Conservation (phyloP, 2,113 vertebrate genomes). For the Pituophis catenifer region DNA sequence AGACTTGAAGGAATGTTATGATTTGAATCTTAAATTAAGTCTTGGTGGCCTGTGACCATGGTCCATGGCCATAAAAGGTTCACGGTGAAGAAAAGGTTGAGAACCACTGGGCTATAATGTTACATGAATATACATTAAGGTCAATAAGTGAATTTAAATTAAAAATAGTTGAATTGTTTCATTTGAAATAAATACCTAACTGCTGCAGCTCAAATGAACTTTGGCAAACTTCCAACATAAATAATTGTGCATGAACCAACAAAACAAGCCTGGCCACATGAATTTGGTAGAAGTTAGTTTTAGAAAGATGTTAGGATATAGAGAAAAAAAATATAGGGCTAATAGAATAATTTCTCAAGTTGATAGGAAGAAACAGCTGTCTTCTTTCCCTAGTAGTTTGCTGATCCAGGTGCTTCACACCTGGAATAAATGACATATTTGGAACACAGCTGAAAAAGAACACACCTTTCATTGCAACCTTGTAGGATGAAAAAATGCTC, state of each 20-base stretch:
- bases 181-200: background rate
- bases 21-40: background rate
- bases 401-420: background rate
- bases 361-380: background rate
- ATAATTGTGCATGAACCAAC: background rate
- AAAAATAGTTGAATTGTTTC: background rate
- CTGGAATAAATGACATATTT: background rate
- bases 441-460: background rate
- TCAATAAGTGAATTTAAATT: background rate
- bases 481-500: background rate
- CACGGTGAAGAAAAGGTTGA: background rate
- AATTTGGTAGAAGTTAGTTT: background rate
- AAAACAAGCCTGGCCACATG: background rate
- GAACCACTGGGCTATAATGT: background rate
- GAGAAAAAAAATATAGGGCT: background rate
- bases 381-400: background rate
- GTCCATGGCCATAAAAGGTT: background rate
- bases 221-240: background rate
- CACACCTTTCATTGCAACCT: background rate
- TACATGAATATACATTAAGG: background rate
- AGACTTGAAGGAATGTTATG: background rate
- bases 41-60: background rate
- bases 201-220: background rate
- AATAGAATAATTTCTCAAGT: background rate
- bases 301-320: background rate